Evolutionary conservation across 2,888 invertebrate species (phyloP).

Genomic region (Eugnorisma glareosa): DNA sequence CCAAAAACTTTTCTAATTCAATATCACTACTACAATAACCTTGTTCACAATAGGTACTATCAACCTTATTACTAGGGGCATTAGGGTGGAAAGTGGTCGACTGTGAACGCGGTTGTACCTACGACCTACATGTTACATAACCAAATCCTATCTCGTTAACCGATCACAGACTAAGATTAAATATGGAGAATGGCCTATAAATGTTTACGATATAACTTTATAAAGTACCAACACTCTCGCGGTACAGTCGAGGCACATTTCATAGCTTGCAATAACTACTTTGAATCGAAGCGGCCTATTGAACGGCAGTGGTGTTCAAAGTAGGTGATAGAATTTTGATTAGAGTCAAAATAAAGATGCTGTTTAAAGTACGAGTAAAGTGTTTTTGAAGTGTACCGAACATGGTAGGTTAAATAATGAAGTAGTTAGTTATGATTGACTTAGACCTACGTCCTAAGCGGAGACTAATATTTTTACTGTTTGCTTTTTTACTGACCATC

Average conservation of each 20-base stretch:
- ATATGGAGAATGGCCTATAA: constrained; percentile 56
- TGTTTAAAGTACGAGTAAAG: not conserved
- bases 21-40: constrained; percentile 20
- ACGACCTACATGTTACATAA: constrained; percentile 17
- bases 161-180: constrained; percentile 47
- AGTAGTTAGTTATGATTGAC: not conserved
- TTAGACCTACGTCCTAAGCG: not conserved
- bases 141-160: constrained; percentile 33
- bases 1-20: constrained; percentile 31
- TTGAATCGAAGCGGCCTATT: constrained; percentile 58
- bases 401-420: not conserved
- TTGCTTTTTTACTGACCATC: not conserved
- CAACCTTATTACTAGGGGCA: not conserved
- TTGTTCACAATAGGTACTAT: constrained; percentile 9
- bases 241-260: constrained; percentile 48
- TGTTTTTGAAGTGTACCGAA: too few relatives aligned
- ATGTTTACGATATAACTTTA: constrained; percentile 63
- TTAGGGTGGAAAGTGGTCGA: not conserved
- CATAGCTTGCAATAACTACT: constrained; percentile 56
- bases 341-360: not conserved
- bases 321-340: constrained; percentile 1
- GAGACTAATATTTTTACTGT: not conserved
- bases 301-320: constrained; percentile 52
- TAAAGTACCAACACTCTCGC: constrained; percentile 33
- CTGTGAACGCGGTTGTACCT: not conserved